These are phyloP conservation scores for Columba janthina DNA, from an alignment of 2,113 vertebrate genomes.

Conservation along the genomic window DNA sequence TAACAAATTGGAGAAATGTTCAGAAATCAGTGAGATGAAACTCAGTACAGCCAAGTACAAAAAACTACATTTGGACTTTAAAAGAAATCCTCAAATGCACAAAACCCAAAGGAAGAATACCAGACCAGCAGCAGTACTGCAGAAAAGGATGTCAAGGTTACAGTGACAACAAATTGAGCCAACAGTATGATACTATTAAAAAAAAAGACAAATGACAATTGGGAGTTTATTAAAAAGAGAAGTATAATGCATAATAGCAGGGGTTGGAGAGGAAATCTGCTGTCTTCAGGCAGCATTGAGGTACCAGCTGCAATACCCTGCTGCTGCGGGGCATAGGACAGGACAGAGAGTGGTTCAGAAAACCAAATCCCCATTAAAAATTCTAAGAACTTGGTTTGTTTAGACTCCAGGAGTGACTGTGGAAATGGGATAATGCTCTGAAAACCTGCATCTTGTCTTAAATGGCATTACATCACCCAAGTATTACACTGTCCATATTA, in stretches of 20 bases:
- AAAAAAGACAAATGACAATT: neutral
- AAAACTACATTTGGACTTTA: neutral
- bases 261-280: neutral
- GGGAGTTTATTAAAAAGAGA: neutral
- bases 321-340: accelerated
- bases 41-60: neutral
- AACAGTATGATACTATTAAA: neutral
- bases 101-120: neutral
- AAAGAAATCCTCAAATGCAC: neutral
- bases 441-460: neutral
- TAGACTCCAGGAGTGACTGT: neutral
- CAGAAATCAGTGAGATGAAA: neutral
- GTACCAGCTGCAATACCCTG: neutral
- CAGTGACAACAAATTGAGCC: neutral
- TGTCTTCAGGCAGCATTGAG: neutral
- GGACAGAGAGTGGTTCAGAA: neutral
- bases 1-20: neutral
- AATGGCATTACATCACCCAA: neutral
- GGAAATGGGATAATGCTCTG: neutral
- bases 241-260: neutral
- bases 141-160: neutral
- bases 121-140: neutral
- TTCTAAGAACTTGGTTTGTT: neutral
- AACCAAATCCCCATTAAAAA: neutral
- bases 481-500: neutral